phyloP scores from a whole-genome alignment of 2,113 vertebrate species.

The Prionailurus viverrinus region DNA sequence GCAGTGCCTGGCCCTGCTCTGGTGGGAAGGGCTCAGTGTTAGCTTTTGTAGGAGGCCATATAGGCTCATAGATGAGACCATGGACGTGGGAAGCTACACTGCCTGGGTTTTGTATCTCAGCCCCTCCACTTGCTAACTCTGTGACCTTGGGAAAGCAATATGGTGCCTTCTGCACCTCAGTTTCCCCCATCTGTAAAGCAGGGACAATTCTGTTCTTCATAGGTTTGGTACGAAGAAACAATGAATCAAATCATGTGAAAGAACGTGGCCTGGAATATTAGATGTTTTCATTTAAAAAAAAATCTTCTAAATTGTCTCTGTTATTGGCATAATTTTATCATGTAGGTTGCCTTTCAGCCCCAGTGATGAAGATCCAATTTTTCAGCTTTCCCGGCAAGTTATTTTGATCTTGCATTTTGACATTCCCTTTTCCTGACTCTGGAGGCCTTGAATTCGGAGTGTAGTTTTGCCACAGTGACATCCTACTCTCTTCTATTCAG shows the following conservation, averaged over 20 bases:
- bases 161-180: background rate
- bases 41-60: background rate
- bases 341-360: slow-evolving; percentile 43
- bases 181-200: background rate
- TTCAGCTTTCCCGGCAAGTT: slow-evolving; percentile 62
- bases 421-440: slow-evolving; percentile 32
- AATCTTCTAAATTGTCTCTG: slow-evolving; percentile 24
- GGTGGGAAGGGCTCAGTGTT: background rate
- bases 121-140: background rate
- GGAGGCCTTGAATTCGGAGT: slow-evolving; percentile 45
- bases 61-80: background rate
- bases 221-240: slow-evolving; percentile 43
- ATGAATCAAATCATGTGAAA: slow-evolving; percentile 46
- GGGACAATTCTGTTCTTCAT: background rate
- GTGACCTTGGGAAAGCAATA: background rate
- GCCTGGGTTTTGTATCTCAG: background rate
- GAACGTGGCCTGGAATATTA: slow-evolving; percentile 41
- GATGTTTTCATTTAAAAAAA: slow-evolving; percentile 35
- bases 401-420: slow-evolving; percentile 63
- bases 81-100: background rate
- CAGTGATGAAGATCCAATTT: slow-evolving; percentile 29
- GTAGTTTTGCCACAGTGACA: background rate
- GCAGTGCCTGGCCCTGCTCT: background rate
- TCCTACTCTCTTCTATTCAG: background rate
- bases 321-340: slow-evolving; percentile 66